phyloP scores from a whole-genome alignment of 2,797 vertebrate genomes.

The Crypturellus tataupa region DNA sequence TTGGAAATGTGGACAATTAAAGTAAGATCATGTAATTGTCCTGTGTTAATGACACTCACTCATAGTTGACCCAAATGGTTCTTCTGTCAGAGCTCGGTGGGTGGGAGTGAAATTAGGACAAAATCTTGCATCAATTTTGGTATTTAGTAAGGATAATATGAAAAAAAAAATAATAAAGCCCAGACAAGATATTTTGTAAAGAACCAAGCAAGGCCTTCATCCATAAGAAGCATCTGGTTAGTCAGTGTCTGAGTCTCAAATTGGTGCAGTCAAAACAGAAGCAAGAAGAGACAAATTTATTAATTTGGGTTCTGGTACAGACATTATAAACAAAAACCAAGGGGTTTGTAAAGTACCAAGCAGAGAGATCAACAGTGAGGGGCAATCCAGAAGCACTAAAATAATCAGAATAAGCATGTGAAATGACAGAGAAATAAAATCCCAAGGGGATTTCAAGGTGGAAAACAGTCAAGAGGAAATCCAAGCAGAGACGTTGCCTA shows the following conservation, averaged over 20 bases:
- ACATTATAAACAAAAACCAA: not conserved
- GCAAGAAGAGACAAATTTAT: not conserved
- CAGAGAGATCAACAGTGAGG: not conserved
- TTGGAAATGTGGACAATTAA: not conserved
- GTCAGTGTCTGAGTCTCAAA: not conserved
- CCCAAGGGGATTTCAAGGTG: not conserved
- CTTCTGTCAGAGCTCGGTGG: not conserved
- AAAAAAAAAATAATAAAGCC: not conserved
- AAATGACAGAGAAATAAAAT: not conserved
- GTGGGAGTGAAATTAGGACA: not conserved
- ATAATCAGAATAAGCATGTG: not conserved
- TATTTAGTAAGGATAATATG: not conserved
- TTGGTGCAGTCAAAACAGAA: not conserved
- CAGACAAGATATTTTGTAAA: not conserved
- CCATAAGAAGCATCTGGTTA: fast-evolving
- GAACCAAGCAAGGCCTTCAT: not conserved
- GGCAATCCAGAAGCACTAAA: not conserved
- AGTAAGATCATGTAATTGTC: not conserved
- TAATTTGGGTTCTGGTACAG: not conserved
- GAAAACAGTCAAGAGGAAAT: not conserved
- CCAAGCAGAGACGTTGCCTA: not conserved
- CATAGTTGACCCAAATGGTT: not conserved
- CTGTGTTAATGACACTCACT: not conserved
- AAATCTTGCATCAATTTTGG: not conserved
- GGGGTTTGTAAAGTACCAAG: not conserved